These are phyloP conservation scores for Galemys pyrenaicus DNA, from an alignment of 2,113 vertebrate genomes.

Conservation along the genomic window DNA sequence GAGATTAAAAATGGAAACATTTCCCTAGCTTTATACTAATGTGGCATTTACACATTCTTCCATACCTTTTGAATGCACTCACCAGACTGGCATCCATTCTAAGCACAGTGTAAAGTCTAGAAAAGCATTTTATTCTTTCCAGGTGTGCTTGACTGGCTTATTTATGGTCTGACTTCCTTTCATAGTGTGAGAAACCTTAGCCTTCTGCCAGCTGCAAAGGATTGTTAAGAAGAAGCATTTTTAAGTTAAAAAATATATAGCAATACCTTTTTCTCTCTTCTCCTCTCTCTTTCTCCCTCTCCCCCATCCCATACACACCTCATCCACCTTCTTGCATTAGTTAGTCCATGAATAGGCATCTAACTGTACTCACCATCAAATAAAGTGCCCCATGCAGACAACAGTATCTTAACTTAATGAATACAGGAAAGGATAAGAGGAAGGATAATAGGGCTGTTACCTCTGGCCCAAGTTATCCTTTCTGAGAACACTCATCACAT, in stretches of 20 bases:
- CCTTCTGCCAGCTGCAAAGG: constrained; percentile 86
- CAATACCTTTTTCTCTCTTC: constrained; percentile 57
- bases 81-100: constrained; percentile 63
- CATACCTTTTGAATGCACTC: neutral
- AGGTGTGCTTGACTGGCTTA: constrained; percentile 85
- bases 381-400: constrained; percentile 59
- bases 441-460: constrained; percentile 58
- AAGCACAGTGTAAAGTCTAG: constrained; percentile 75
- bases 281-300: constrained; percentile 57
- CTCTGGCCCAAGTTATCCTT: constrained; percentile 55
- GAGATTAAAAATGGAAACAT: constrained; percentile 61
- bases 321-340: constrained; percentile 66
- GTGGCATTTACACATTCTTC: constrained; percentile 67
- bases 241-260: constrained; percentile 79
- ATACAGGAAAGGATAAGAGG: constrained; percentile 70
- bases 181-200: constrained; percentile 83
- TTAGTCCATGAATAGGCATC: constrained; percentile 77
- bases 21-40: constrained; percentile 45
- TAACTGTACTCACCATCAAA: constrained; percentile 72
- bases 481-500: constrained; percentile 41
- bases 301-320: constrained; percentile 42
- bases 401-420: constrained; percentile 71
- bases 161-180: constrained; percentile 86
- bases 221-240: constrained; percentile 80
- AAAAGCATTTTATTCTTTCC: constrained; percentile 86